Evolutionary conservation across 2,797 vertebrate species (phyloP), one percentile per base, ranked within the genome.

Genomic region (Amblyraja radiata): DNA sequence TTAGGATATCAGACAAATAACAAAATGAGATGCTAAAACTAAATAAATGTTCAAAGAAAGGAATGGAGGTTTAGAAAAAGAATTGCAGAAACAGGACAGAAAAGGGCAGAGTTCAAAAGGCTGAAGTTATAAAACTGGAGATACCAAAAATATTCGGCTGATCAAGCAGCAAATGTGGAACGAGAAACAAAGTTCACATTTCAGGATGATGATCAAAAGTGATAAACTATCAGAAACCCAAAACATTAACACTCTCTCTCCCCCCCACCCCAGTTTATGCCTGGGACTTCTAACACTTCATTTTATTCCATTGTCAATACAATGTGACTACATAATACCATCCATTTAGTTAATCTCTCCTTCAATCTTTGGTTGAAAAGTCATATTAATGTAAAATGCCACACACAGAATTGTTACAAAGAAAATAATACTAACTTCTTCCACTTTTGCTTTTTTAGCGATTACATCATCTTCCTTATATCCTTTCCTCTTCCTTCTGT

Each of bases 401-500:
- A 28, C 21, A 14, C 63, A 90, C 68, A 25, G 14, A 28, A 90
- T 21, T 28, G 23, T 54, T 74, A 28, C 5, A 54, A 23, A 74
- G 46, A 46, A 39, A 23, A 25, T 54, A 11, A 88, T 94, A 95
- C 96, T 94, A 94, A 98, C 97, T 97, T 97, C 97, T 68, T 97
- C 97, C 9, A 95, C 95, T 95, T 95, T 97, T 28, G 94, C 83
- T 94, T 97, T 97, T 94, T 98, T 99, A 21, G 96, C 94, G 1
- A 98, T 94, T 1, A 97, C 97, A 36, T 96, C 97, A 28, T 98
- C 98, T 46, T 99, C 98, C 95, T 99, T 98, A 94, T 97, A 98
- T 91, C 98, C 98, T 95, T 98, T 97, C 94, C 98, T 99, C 94
- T 98, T 97, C 97, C 97, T 99, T 94, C 98, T 99, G 95, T 92